phyloP scores from a whole-genome alignment of 1,140 invertebrate genomes.

The Drosophila persimilis region DNA sequence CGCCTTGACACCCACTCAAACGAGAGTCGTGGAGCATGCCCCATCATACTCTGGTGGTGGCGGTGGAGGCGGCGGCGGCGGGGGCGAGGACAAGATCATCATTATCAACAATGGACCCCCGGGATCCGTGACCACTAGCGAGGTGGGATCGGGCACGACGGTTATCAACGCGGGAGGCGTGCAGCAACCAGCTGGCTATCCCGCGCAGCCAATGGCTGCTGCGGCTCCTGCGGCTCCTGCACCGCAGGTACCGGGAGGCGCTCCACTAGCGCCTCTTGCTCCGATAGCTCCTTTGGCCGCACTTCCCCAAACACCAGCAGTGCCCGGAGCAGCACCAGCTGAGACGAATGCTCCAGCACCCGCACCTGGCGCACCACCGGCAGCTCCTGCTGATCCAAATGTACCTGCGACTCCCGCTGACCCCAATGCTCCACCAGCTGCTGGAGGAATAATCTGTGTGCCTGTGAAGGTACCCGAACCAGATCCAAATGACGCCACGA shows the following conservation, averaged over 20 bases:
- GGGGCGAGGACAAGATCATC: constrained; percentile 71
- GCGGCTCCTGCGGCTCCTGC: constrained; percentile 12
- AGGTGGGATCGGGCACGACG: constrained; percentile 65
- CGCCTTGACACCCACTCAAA: constrained; percentile 68
- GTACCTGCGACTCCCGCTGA: constrained; percentile 64
- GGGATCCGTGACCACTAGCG: constrained; percentile 70
- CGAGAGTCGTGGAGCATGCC: constrained; percentile 62
- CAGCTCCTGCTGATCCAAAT: constrained; percentile 81
- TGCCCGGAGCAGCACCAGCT: constrained; percentile 58
- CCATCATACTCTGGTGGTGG: constrained; percentile 34
- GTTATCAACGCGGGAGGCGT: constrained; percentile 67
- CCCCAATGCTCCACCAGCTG: constrained; percentile 56
- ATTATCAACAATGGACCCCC: constrained; percentile 81
- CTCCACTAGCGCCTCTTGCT: constrained; percentile 16
- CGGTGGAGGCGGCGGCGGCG: constrained; percentile 37
- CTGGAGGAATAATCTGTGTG: constrained; percentile 70
- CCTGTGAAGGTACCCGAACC: constrained; percentile 70
- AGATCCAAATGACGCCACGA: constrained; percentile 72
- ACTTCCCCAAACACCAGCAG: constrained; percentile 10
- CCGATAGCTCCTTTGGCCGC: constrained; percentile 43
- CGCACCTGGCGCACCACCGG: constrained; percentile 46
- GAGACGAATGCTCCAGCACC: constrained; percentile 72
- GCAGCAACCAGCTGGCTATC: constrained; percentile 48
- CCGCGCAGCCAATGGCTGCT: constrained; percentile 61
- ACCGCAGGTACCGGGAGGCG: constrained; percentile 14